Percentiles rank a stretch among this genome's conserved stretches.
Evolutionary conservation across 2,113 vertebrate species (phyloP).

Genomic region (Dicrurus megarhynchus): DNA sequence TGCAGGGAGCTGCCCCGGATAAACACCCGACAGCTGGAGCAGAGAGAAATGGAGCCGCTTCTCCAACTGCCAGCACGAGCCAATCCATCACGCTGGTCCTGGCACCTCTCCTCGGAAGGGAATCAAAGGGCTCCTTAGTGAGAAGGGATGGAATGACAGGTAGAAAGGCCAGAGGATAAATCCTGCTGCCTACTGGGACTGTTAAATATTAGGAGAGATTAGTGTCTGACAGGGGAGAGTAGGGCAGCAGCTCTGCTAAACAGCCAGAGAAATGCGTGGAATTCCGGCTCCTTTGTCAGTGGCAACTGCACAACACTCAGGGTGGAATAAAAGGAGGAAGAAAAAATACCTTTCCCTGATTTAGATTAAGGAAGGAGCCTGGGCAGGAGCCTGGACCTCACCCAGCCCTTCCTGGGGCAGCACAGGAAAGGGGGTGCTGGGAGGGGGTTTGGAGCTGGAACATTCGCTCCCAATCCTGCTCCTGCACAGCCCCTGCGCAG

Average conservation of each 20-base stretch:
- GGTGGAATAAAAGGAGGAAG: slow-evolving; percentile 22
- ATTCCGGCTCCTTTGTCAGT: slow-evolving; percentile 65
- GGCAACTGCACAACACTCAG: slow-evolving; percentile 31
- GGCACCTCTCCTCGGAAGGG: slow-evolving; percentile 70
- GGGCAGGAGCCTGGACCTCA: not conserved
- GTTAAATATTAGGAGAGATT: slow-evolving; percentile 75
- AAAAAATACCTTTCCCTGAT: slow-evolving; percentile 23
- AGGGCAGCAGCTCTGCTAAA: slow-evolving; percentile 66
- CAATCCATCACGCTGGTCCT: slow-evolving; percentile 67
- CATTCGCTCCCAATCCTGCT: not conserved
- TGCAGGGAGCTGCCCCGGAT: slow-evolving; percentile 54
- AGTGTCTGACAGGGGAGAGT: slow-evolving; percentile 69
- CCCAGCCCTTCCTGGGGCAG: not conserved
- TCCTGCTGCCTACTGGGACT: slow-evolving; percentile 70
- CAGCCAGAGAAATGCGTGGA: slow-evolving; percentile 64
- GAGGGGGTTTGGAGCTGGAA: not conserved
- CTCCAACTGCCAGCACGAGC: slow-evolving; percentile 59
- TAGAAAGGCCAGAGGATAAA: slow-evolving; percentile 72
- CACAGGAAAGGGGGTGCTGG: not conserved
- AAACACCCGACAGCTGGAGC: slow-evolving; percentile 63
- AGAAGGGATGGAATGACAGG: slow-evolving; percentile 74
- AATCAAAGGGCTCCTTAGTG: slow-evolving; percentile 73
- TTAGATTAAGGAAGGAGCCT: not conserved
- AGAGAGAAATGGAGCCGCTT: slow-evolving; percentile 48
- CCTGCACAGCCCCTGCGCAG: not conserved